Evolutionary conservation across 1,140 invertebrate genomes (phyloP).

Genomic region (Ceratosolen solmsi): DNA sequence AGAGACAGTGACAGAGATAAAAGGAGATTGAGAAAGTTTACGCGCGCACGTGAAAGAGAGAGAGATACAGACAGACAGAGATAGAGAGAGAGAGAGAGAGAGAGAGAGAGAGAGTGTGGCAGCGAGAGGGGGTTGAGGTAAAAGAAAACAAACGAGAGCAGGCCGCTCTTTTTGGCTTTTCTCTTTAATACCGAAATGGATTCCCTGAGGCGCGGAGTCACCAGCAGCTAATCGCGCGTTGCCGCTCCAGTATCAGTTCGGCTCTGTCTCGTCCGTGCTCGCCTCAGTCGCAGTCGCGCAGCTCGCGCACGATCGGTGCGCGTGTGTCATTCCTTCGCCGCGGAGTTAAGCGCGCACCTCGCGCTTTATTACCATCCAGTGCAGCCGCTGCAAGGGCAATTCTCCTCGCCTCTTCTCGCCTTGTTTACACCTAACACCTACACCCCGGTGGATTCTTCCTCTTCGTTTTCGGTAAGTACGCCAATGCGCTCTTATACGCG

Average conservation of each 20-base stretch:
- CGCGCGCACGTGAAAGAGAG: too few relatives aligned
- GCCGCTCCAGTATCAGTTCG: slow-evolving; percentile 22
- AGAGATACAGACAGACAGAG: too few relatives aligned
- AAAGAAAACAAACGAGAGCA: slow-evolving; percentile 22
- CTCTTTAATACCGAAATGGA: slow-evolving; percentile 8
- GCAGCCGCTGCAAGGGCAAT: neutral
- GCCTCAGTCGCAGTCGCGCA: slow-evolving; percentile 18
- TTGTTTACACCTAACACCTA: too few relatives aligned
- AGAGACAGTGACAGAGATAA: too few relatives aligned
- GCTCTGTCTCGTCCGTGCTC: slow-evolving; percentile 8
- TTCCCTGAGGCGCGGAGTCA: slow-evolving; percentile 23
- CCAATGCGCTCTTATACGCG: neutral
- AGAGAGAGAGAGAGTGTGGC: neutral
- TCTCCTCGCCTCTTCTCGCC: too few relatives aligned
- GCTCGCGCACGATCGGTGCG: slow-evolving; percentile 19
- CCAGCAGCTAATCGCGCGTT: slow-evolving; percentile 18
- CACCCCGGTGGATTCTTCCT: too few relatives aligned
- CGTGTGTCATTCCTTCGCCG: slow-evolving; percentile 12
- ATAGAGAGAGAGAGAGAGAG: neutral
- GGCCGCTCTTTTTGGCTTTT: slow-evolving; percentile 18
- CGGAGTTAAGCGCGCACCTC: slow-evolving; percentile 12
- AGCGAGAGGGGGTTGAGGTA: neutral
- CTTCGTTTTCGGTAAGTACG: neutral
- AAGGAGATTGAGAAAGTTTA: too few relatives aligned
- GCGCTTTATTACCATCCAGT: neutral